These are phyloP conservation scores for Aphelocoma californica DNA, from an alignment of 2,797 vertebrate genomes.

Conservation along the genomic window DNA sequence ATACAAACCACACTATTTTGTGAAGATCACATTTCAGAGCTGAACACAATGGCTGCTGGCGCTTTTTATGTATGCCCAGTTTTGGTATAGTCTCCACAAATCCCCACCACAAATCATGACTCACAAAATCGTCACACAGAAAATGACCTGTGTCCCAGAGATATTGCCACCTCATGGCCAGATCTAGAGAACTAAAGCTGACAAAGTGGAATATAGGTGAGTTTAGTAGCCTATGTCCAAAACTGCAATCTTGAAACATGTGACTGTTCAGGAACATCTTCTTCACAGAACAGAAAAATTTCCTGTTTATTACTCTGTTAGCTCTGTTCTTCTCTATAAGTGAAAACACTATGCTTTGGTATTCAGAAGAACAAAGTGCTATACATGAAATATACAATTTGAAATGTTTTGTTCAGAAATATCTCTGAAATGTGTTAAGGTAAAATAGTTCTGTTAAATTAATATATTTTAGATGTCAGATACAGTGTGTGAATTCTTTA, in stretches of 20 bases:
- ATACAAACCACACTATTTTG: not conserved
- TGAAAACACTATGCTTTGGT: not conserved
- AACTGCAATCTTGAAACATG: accelerated
- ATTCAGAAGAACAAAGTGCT: not conserved
- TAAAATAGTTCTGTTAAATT: not conserved
- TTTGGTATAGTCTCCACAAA: not conserved
- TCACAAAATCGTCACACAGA: not conserved
- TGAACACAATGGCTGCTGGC: not conserved
- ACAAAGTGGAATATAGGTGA: not conserved
- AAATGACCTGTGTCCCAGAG: not conserved
- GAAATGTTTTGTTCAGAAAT: not conserved
- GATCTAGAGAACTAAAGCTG: not conserved
- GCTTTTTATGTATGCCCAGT: not conserved
- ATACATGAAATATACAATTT: not conserved
- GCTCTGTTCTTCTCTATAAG: not conserved
- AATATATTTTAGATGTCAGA: not conserved
- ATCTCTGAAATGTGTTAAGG: not conserved
- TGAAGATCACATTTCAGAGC: not conserved
- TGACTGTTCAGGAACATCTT: not conserved
- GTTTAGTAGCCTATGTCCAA: not conserved
- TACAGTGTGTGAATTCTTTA: not conserved
- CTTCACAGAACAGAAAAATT: not conserved
- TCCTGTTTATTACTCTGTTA: not conserved
- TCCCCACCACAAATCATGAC: not conserved
- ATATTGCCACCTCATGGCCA: not conserved